phyloP scores from a whole-genome alignment of 2,888 invertebrate species.

The Ptychoptera albimana region DNA sequence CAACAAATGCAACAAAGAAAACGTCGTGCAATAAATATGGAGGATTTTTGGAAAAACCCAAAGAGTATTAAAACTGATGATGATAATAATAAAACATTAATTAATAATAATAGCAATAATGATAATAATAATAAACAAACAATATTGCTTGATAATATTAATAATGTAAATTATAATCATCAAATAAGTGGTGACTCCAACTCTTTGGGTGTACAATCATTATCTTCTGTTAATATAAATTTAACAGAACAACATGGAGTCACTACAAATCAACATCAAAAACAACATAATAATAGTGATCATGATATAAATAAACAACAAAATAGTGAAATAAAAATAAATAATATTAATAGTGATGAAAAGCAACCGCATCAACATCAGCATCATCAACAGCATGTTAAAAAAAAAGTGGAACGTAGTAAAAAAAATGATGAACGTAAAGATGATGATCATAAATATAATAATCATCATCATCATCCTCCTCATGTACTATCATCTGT shows the following conservation, averaged over 20 bases:
- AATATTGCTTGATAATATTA: no score
- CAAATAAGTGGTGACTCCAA: constrained; percentile 32
- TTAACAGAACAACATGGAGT: constrained; percentile 6
- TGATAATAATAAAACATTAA: constrained; percentile 11
- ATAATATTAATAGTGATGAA: not conserved
- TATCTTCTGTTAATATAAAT: constrained; percentile 18
- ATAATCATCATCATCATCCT: not conserved
- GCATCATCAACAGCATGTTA: not conserved
- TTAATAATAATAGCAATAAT: constrained; percentile 12
- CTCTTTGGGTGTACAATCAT: constrained; percentile 37
- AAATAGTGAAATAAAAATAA: not conserved
- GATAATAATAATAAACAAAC: constrained; percentile 7
- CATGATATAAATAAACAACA: not conserved
- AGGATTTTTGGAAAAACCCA: constrained; percentile 43
- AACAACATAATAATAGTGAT: not conserved
- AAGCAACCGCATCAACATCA: not conserved
- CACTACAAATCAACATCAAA: constrained; percentile 15
- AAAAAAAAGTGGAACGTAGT: not conserved
- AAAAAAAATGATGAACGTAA: not conserved
- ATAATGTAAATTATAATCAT: constrained; percentile 11
- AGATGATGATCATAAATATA: not conserved
- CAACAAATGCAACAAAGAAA: not conserved
- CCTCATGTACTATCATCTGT: constrained; percentile 1
- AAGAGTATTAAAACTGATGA: constrained; percentile 25
- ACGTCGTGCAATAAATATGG: constrained; percentile 12